phyloP scores from a whole-genome alignment of 1,140 invertebrate species.

The Leptoteleia sp. region DNA sequence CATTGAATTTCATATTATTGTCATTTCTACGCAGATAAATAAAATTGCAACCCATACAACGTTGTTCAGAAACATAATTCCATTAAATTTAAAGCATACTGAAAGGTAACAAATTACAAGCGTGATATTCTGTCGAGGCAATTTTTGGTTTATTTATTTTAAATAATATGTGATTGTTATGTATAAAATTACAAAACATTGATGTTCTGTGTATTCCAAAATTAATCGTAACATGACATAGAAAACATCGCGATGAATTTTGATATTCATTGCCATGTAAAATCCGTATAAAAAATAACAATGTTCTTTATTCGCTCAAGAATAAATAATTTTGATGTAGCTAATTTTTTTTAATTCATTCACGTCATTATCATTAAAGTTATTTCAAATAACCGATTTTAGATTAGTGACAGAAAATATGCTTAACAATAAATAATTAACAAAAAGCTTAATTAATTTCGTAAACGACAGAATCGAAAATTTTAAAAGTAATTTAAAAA shows the following conservation, averaged over 20 bases:
- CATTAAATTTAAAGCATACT: neutral
- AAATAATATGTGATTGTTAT: slow-evolving; percentile 42
- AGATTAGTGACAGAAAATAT: slow-evolving; percentile 1
- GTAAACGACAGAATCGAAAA: too few relatives aligned
- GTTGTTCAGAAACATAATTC: slow-evolving; percentile 4
- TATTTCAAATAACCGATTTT: neutral
- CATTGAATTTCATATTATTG: slow-evolving; percentile 47
- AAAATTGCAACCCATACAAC: slow-evolving; percentile 29
- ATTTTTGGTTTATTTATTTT: slow-evolving; percentile 27
- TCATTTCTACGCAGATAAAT: slow-evolving; percentile 43
- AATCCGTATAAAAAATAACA: slow-evolving; percentile 42
- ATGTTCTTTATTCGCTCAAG: slow-evolving; percentile 21
- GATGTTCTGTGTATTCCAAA: slow-evolving; percentile 32
- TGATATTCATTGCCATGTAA: slow-evolving; percentile 25
- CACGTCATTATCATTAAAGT: neutral
- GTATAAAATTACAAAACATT: slow-evolving; percentile 60
- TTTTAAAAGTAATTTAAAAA: too few relatives aligned
- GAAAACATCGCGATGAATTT: slow-evolving; percentile 28
- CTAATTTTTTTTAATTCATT: slow-evolving; percentile 6
- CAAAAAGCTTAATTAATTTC: too few relatives aligned
- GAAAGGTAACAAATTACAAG: slow-evolving; percentile 35
- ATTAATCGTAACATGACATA: slow-evolving; percentile 47
- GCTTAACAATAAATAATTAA: slow-evolving; percentile 11
- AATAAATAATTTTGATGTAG: slow-evolving; percentile 17
- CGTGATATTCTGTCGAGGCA: slow-evolving; percentile 30